Evolutionary conservation across 2,797 vertebrate species (phyloP), one percentile per base, ranked within the genome.

Genomic region (Mormyrus proboscirostris): DNA sequence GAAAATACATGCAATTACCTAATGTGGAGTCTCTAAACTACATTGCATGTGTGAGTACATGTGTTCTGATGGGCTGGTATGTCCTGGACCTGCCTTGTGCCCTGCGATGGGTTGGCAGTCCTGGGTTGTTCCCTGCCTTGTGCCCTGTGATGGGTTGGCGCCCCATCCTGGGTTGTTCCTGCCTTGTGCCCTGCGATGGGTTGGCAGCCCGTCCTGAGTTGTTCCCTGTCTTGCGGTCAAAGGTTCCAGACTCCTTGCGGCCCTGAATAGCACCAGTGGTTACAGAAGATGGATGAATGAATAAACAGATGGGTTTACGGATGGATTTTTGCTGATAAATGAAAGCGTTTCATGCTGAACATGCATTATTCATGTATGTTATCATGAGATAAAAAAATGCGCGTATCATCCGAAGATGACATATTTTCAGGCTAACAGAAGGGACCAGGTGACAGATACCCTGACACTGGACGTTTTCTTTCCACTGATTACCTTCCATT

Each of bases 401-500:
- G 14, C 2, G 1, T 6, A 44, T 82, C 10, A 22, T 25, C 82
- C 10, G 7, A 55, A 22, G 53, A 86, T 33, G 50, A 16, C 49
- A 3, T 53, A 51, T 25, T 29, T 7, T 33, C 25, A 1, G 84
- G 84, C 3, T 22, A 53, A 29, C 22, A 86, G 50, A 55, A 38
- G n/a, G 84, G 51, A 79, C n/a, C 51, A 33, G 85, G 19, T 50
- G 44, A 51, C 57, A 10, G 44, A 79, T 87, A 29, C 49, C 22
- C 14, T 57, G 51, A 57, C 8, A 19, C 9, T 55, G 33, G 44
- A 79, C 0, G 16, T 79, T 89, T 76, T 76, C 87, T n/a, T 47
- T 89, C 50, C 59, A 49, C 65, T 85, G 22, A 59, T 89, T 87
- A 87, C 38, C n/a, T 82, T 49, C 57, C 65, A 76, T 57, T 53